These are phyloP conservation scores for Leptocoma aspasia DNA, from an alignment of 2,113 vertebrate species.

Conservation along the genomic window DNA sequence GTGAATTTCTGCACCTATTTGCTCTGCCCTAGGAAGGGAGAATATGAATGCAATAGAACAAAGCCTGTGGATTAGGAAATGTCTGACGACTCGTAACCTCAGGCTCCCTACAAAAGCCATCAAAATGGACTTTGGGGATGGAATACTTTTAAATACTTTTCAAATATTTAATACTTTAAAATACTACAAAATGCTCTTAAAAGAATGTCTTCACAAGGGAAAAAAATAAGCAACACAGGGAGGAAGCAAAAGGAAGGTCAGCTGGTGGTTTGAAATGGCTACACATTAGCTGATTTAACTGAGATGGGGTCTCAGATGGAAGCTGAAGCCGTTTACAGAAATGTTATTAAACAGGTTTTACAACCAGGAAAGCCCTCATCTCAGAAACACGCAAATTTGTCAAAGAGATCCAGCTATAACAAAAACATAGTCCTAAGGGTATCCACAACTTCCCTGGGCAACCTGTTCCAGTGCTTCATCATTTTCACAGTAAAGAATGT, in stretches of 20 bases:
- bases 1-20: background rate
- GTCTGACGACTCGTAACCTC: background rate
- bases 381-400: rapidly evolving
- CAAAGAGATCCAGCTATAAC: background rate
- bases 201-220: background rate
- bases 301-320: background rate
- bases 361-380: background rate
- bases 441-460: background rate
- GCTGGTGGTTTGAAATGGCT: background rate
- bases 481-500: background rate
- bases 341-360: background rate
- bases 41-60: background rate
- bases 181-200: background rate
- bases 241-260: background rate
- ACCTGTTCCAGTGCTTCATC: background rate
- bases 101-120: background rate
- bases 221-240: background rate
- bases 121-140: background rate
- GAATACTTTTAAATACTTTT: background rate
- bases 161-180: background rate
- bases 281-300: rapidly evolving
- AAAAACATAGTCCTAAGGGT: background rate
- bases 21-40: background rate
- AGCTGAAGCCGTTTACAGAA: background rate
- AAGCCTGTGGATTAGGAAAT: background rate